Conservation (phyloP, 1,140 invertebrate genomes). For the Calliopsis andreniformis region DNA sequence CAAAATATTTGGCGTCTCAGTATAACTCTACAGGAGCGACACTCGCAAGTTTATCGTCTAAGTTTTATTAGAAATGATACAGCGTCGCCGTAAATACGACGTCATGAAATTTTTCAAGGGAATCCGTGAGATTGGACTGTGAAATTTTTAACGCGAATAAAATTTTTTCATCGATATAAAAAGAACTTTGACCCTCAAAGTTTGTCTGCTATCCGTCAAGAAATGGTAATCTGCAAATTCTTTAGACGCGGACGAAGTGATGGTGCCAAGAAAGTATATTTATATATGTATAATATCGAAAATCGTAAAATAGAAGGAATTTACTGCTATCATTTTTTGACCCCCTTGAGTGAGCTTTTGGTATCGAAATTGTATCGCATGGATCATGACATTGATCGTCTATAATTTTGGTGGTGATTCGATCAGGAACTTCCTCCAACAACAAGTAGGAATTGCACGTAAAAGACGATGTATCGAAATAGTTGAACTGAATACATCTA, state of each 20-base stretch:
- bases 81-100: slow-evolving; percentile 5
- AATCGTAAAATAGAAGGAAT: slow-evolving; percentile 37
- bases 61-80: slow-evolving; percentile 20
- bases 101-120: not conserved
- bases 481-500: slow-evolving; percentile 53
- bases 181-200: not conserved
- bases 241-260: not conserved
- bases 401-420: slow-evolving; percentile 16
- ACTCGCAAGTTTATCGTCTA: not conserved
- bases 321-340: slow-evolving; percentile 35
- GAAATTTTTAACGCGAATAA: slow-evolving; percentile 42
- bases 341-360: not conserved
- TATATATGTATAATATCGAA: too few species aligned
- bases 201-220: not conserved
- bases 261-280: not conserved
- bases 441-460: slow-evolving; percentile 8
- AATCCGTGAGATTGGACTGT: slow-evolving; percentile 32
- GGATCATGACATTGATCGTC: slow-evolving; percentile 15
- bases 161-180: slow-evolving; percentile 17
- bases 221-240: too few species aligned
- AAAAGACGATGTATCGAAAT: slow-evolving; percentile 36
- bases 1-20: not conserved
- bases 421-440: slow-evolving; percentile 29
- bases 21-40: too few species aligned
- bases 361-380: slow-evolving; percentile 38